These are phyloP conservation scores for Phyllopteryx taeniolatus DNA, from an alignment of 2,113 vertebrate species.

Conservation along the genomic window DNA sequence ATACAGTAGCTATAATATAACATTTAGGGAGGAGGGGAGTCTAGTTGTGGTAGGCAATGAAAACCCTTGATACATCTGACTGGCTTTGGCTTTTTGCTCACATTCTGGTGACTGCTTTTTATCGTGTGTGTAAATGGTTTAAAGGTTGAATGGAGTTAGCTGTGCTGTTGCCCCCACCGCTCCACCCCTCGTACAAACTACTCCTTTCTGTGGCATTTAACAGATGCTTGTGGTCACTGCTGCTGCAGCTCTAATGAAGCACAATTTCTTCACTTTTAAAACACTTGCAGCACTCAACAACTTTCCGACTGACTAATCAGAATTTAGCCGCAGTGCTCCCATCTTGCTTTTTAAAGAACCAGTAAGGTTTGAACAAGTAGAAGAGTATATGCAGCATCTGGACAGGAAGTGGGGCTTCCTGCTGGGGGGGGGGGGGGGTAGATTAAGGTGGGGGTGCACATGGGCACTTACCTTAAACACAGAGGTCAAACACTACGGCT, in stretches of 20 bases:
- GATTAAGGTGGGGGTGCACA: constrained; percentile 30
- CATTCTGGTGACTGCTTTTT: constrained; percentile 16
- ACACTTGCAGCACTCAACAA: constrained; percentile 4
- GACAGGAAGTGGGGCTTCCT: constrained; percentile 50
- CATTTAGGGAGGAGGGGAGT: background rate
- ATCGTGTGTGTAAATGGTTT: constrained; percentile 21
- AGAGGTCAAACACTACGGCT: constrained; percentile 51
- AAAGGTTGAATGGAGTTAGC: constrained; percentile 6
- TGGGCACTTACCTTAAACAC: constrained; percentile 46
- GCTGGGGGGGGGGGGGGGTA: constrained; percentile 21
- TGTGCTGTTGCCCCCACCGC: background rate
- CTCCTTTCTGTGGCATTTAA: constrained; percentile 36
- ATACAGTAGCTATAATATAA: too few species aligned
- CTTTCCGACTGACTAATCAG: constrained; percentile 9
- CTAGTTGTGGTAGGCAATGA: background rate
- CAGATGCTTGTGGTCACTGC: constrained; percentile 50
- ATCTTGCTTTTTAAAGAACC: background rate
- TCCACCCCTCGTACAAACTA: background rate
- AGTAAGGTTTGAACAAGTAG: background rate
- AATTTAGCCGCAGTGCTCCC: constrained; percentile 1
- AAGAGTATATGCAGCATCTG: constrained; percentile 47
- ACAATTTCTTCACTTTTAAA: constrained; percentile 27
- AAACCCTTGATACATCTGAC: constrained; percentile 5
- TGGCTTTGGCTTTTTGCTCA: background rate
- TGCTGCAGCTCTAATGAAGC: constrained; percentile 17